Conservation (phyloP, 2,113 vertebrate genomes). For the Perca schrenkii region DNA sequence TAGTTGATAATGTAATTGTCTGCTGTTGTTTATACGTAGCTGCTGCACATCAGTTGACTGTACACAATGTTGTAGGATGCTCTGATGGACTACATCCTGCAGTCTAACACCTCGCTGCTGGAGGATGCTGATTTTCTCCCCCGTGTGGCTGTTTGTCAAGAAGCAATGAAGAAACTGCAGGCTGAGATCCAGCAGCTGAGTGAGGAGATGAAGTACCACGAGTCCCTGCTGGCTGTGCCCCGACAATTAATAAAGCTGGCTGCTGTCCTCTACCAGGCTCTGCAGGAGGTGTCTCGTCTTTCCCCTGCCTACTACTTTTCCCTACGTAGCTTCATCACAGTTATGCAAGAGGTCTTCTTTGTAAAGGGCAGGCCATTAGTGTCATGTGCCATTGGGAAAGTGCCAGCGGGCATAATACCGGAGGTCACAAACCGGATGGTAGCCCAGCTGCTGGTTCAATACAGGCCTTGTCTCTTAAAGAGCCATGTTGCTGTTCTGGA, state of each 20-base stretch:
- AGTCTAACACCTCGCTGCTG: constrained; percentile 50
- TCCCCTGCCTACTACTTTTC: constrained; percentile 84
- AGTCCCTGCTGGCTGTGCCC: constrained; percentile 60
- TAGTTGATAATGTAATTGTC: not conserved
- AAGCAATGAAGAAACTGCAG: constrained; percentile 59
- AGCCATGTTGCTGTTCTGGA: constrained; percentile 75
- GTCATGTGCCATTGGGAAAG: constrained; percentile 19
- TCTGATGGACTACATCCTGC: constrained; percentile 79
- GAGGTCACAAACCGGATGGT: constrained; percentile 79
- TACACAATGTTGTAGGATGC: constrained; percentile 59
- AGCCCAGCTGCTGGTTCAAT: constrained; percentile 75
- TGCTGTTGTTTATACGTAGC: not conserved
- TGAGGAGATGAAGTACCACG: constrained; percentile 65
- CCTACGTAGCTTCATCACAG: constrained; percentile 70
- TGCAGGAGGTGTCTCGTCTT: constrained; percentile 84
- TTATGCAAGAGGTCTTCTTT: constrained; percentile 65
- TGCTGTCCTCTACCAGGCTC: constrained; percentile 74
- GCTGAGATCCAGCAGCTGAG: constrained; percentile 66
- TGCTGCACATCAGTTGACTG: constrained; percentile 9
- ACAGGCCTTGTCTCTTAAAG: constrained; percentile 76
- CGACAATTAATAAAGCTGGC: constrained; percentile 67
- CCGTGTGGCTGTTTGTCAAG: constrained; percentile 68
- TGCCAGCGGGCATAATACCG: constrained; percentile 49
- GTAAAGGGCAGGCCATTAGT: constrained; percentile 37
- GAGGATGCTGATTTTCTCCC: constrained; percentile 72